Evolutionary conservation across 2,888 invertebrate species (phyloP).

Genomic region (Caenorhabditis sp.): DNA sequence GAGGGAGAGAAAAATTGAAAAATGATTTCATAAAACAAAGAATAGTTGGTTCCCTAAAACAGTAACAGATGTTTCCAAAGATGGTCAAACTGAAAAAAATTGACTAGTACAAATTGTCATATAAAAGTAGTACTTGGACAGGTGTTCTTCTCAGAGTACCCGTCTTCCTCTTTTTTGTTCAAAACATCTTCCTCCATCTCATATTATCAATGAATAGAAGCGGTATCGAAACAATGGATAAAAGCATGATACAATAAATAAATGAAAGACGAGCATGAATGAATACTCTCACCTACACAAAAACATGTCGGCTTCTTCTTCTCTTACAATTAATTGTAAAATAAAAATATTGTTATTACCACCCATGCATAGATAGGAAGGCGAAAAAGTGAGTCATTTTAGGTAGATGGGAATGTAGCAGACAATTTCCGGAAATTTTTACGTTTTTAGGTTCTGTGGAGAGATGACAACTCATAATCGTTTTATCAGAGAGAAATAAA

Average conservation of each 20-base stretch:
- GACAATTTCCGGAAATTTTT: not conserved
- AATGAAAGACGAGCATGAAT: conserved; percentile 27
- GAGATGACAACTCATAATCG: not conserved
- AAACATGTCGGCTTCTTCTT: not conserved
- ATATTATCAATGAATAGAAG: not conserved
- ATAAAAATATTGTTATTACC: not conserved
- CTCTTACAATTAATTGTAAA: conserved; percentile 4
- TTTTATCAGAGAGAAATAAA: not conserved
- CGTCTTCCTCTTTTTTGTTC: not conserved
- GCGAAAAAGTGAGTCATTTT: not conserved
- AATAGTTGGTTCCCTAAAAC: too few species aligned
- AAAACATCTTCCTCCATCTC: not conserved
- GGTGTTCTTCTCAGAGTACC: not conserved
- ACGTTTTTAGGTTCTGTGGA: not conserved
- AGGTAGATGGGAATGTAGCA: not conserved
- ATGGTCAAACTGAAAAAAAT: too few species aligned
- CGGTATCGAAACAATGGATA: conserved; percentile 10
- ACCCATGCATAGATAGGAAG: not conserved
- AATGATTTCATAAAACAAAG: too few species aligned
- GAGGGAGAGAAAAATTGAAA: too few species aligned
- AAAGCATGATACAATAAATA: conserved; percentile 32
- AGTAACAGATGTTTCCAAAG: too few species aligned
- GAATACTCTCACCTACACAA: not conserved
- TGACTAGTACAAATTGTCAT: too few species aligned
- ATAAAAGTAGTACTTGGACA: not conserved